Base-by-base conservation (phyloP, 2,113 vertebrate genomes). In the Colossoma macropomum region DNA sequence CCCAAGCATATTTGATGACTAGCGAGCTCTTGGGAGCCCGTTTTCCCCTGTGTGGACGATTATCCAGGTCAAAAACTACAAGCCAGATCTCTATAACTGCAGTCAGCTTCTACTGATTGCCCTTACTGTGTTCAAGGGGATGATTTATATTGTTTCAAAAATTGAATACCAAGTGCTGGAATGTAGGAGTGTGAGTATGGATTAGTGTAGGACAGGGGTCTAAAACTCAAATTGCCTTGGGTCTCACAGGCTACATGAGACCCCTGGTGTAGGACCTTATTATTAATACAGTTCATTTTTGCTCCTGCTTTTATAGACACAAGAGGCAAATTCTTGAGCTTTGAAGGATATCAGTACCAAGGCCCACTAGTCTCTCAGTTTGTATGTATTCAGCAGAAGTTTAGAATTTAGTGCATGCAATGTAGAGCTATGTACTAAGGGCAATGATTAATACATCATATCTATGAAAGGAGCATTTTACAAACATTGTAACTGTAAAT, bases 51-150 rank as follows among this genome's bases (percentile, higher is more conserved):
- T 25, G 45, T 74, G 30, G 25, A 74, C 54, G 45, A 75, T 54
- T 75, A 75, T 74, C 27, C 72, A 74, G 72, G 72, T 52, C 72
- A 21, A 41, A n/a, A 75, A 25, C 23, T 76, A 76, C 32, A 60
- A 59, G 70, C 54, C 54, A 38, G 68, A 45, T 71, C 68, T 41
- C n/a, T 8, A 2, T 62, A 62, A 71, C 25, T 45, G 68, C 68
- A 23, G 9, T 25, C 38, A 45, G 68, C 38, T 71, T 9, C 10
- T 71, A 45, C 9, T 71, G 25, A 45, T n/a, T 45, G 19, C 41
- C 41, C 68, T 45, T 45, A 41, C 34, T n/a, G 13, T 25, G 11
- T 41, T 71, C 23, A 45, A 45, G 68, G 34, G 41, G 23, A 45
- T 45, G 34, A 13, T 30, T 70, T 41, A 3, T 4, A 27, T 70